phyloP scores from a whole-genome alignment of 2,797 vertebrate genomes.

The Sparus aurata region DNA sequence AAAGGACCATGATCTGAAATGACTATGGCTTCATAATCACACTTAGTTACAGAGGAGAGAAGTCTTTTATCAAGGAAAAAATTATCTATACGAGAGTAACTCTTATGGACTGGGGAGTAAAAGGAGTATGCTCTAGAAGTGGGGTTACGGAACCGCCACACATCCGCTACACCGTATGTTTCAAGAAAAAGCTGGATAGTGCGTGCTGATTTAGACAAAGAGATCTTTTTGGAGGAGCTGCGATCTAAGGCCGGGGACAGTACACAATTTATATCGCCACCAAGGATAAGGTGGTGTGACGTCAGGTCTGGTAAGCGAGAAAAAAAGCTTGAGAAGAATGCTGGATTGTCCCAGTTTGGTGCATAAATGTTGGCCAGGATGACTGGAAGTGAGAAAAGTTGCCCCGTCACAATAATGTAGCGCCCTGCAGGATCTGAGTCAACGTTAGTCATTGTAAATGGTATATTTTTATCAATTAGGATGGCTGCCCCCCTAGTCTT shows the following conservation, averaged over 20 bases:
- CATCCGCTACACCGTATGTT: not conserved
- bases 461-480: not conserved
- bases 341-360: not conserved
- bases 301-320: not conserved
- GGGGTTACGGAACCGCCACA: not conserved
- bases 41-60: not conserved
- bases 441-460: not conserved
- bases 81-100: not conserved
- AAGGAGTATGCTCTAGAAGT: not conserved
- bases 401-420: not conserved
- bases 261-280: not conserved
- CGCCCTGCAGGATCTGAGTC: not conserved
- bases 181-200: not conserved
- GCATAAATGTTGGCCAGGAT: slow-evolving; percentile 2
- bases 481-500: not conserved
- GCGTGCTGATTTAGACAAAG: not conserved
- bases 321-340: not conserved
- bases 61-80: slow-evolving; percentile 9
- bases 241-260: not conserved
- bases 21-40: not conserved
- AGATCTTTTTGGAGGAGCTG: not conserved
- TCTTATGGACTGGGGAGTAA: not conserved
- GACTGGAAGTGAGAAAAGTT: not conserved
- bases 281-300: not conserved
- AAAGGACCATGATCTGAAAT: not conserved